Base-by-base conservation (phyloP, 2,888 invertebrate species). In the Campoplex capitator region DNA sequence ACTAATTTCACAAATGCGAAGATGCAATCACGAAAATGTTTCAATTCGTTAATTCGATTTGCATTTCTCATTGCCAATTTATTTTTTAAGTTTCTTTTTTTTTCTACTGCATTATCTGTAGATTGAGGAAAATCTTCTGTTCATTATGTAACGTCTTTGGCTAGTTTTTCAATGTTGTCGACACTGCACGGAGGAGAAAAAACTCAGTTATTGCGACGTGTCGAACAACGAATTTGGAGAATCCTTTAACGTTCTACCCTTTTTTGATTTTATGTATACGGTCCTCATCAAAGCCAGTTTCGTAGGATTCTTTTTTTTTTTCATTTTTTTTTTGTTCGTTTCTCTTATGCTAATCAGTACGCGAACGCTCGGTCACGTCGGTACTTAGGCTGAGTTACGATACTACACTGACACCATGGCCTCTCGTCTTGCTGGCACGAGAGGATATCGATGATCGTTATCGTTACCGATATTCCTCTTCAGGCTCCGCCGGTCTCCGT, bases 361-460 rank as follows among this genome's bases (percentile, higher is more conserved):
- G 83, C 68, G 76, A 83, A 76, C 58, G 76, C 62, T 76, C 62
- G 83, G 83, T 83, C 83, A 77, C 83, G 83, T 83, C 70, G 83
- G 70, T 83, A 83, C 83, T 83, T 83, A 76, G 48, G 45, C 76
- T 83, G 83, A 83, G 76, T 83, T 83, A 83, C 83, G 83, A 83
- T 70, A 77, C 83, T 70, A 58, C 58, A 32, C 76, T 83, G 83
- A 83, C 83, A 83, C 83, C 76, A 77, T 76, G 76, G 76, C 68
- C 76, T 83, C 71, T 70, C 76, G 51, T 81, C 58, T 83, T 76
- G 56, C 58, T 70, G 38, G 62, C 45, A 45, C 48, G 42, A 77
- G 76, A 83, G 83, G 76, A 83, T 83, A 83, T 83, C 83, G 76
- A 83, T 71, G 83, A 83, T 76, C 83, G 76, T 77, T 83, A 83